Evolutionary conservation across 2,113 vertebrate species (phyloP).

Genomic region (Amblyornis subalaris): DNA sequence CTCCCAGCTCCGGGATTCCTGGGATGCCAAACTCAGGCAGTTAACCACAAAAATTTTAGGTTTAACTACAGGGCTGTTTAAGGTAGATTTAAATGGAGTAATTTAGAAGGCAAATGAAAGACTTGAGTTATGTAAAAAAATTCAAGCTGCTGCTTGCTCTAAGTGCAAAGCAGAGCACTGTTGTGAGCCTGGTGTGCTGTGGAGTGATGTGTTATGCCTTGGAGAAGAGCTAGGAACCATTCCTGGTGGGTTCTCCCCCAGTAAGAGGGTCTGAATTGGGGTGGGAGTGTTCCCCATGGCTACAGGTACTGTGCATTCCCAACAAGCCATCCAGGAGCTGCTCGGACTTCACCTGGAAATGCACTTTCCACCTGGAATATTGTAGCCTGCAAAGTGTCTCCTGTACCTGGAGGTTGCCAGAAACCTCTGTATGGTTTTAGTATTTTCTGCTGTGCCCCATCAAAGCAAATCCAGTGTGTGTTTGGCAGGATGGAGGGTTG

Average conservation of each 20-base stretch:
- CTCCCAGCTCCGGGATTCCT: not conserved
- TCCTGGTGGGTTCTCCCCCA: not conserved
- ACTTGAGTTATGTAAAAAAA: not conserved
- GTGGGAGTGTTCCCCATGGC: not conserved
- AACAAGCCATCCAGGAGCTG: accelerated
- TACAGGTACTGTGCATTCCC: accelerated
- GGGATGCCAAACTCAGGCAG: not conserved
- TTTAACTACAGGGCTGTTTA: not conserved
- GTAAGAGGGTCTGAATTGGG: not conserved
- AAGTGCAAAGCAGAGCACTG: not conserved
- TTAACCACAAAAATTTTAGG: not conserved
- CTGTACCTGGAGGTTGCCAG: not conserved
- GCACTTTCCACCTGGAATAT: not conserved
- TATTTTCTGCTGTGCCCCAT: not conserved
- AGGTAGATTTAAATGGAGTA: not conserved
- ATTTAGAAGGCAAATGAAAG: conserved; percentile 27
- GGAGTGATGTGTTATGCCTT: accelerated
- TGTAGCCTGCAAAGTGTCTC: not conserved
- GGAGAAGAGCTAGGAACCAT: not conserved
- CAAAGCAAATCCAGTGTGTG: not conserved
- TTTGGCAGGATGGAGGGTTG: not conserved
- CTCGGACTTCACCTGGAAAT: not conserved
- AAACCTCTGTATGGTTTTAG: not conserved
- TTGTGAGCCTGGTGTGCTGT: not conserved
- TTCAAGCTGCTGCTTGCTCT: not conserved